Conservation (phyloP, 2,113 vertebrate species). For the Podocnemis expansa region DNA sequence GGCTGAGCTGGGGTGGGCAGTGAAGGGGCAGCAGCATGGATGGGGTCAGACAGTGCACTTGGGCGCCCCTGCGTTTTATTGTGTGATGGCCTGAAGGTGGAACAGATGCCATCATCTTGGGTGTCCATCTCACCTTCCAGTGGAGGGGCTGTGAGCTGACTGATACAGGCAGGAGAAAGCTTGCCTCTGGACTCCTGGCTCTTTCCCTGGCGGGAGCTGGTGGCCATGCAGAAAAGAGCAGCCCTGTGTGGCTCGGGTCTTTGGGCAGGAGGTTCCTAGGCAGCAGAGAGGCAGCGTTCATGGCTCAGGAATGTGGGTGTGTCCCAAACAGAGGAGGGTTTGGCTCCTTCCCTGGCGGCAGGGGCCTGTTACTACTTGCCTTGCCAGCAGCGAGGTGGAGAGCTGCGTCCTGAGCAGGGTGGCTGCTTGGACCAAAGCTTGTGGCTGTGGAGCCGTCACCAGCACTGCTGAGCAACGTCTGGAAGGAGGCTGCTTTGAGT, state of each 20-base stretch:
- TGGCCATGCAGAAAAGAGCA: no score
- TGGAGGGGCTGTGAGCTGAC: not conserved
- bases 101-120: no score
- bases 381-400: slow-evolving; percentile 24
- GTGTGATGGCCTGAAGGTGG: no score
- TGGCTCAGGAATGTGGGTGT: slow-evolving; percentile 77
- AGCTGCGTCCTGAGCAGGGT: slow-evolving; percentile 10
- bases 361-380: slow-evolving; percentile 75
- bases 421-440: not conserved
- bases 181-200: not conserved
- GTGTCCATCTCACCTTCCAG: not conserved
- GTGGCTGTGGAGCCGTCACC: not conserved
- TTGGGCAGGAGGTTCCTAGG: slow-evolving; percentile 52
- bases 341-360: slow-evolving; percentile 57
- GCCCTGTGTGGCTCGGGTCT: no score
- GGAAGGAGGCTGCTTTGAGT: no score
- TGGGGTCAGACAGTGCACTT: no score
- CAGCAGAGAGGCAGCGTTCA: slow-evolving; percentile 43
- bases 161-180: not conserved
- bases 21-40: not conserved
- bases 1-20: not conserved
- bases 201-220: not conserved
- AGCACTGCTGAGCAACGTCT: rapidly evolving
- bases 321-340: slow-evolving; percentile 46
- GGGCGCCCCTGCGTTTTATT: no score